phyloP scores from a whole-genome alignment of 2,888 invertebrate species.

The Glaucopsyche alexis region DNA sequence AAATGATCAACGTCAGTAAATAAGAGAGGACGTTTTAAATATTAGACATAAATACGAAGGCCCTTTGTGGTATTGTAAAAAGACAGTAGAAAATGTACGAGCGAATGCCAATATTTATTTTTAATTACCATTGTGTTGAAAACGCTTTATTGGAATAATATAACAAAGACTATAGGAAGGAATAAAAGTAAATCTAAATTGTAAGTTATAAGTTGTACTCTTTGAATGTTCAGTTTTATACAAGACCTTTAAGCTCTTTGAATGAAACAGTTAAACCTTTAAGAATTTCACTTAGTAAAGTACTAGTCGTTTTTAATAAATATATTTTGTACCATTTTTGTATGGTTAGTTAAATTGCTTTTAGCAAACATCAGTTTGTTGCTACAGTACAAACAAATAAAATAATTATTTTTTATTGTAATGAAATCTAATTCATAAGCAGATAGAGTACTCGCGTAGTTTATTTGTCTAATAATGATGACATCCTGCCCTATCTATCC shows the following conservation, averaged over 20 bases:
- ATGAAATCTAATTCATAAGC: no score
- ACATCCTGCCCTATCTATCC: no score
- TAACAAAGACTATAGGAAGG: not conserved
- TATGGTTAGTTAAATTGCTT: no score
- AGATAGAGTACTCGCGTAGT: no score
- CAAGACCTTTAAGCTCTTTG: not conserved
- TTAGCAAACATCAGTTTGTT: no score
- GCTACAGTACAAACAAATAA: no score
- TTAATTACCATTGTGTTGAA: conserved; percentile 23
- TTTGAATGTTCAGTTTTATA: not conserved
- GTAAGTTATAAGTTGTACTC: conserved; percentile 4
- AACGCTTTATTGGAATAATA: conserved; percentile 5
- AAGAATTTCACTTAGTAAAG: no score
- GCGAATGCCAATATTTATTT: conserved; percentile 25
- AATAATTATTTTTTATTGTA: no score
- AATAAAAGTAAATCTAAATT: conserved; percentile 19
- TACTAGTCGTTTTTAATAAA: no score
- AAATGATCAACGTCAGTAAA: not conserved
- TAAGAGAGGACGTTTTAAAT: not conserved
- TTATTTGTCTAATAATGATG: no score
- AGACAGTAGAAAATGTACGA: not conserved
- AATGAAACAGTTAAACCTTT: not conserved
- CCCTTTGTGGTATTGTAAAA: conserved; percentile 25
- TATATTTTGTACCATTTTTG: no score
- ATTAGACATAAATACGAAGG: not conserved